These are phyloP conservation scores for Cheilosia pagana DNA, from an alignment of 2,888 invertebrate genomes.

Conservation along the genomic window DNA sequence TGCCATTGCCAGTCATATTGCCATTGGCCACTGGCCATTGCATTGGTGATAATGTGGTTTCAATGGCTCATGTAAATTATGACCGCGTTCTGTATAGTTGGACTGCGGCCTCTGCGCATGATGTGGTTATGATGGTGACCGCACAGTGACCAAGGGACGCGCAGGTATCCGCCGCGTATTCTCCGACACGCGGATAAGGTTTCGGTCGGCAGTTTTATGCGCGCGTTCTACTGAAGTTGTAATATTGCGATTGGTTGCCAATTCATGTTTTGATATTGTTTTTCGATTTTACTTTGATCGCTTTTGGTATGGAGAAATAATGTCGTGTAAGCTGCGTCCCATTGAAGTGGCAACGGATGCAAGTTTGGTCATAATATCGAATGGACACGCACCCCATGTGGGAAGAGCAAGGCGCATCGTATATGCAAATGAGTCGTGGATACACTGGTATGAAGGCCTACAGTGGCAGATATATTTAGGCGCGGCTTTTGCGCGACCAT, in stretches of 20 bases:
- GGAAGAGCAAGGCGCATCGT: constrained; percentile 15
- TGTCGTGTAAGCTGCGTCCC: constrained; percentile 40
- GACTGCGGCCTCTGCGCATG: constrained; percentile 70
- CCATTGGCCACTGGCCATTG: constrained; percentile 48
- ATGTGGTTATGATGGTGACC: constrained; percentile 23
- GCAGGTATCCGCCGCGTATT: constrained; percentile 22
- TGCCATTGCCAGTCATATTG: constrained; percentile 3
- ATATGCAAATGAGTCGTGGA: constrained; percentile 65
- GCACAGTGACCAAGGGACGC: constrained; percentile 2
- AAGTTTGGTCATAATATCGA: constrained; percentile 67
- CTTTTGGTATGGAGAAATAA: constrained; percentile 26
- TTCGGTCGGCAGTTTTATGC: constrained; percentile 34
- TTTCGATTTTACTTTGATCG: constrained; percentile 27
- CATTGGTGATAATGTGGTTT: constrained; percentile 72
- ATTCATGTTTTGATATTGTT: constrained; percentile 73
- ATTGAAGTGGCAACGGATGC: constrained; percentile 71
- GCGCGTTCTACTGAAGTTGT: constrained; percentile 61
- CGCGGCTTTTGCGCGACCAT: background rate
- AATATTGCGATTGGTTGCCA: constrained; percentile 72
- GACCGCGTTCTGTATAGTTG: constrained; percentile 65
- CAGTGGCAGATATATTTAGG: constrained; percentile 61
- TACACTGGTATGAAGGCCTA: constrained; percentile 10
- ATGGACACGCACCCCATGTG: constrained; percentile 66
- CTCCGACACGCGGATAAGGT: constrained; percentile 39
- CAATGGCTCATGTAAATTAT: constrained; percentile 74